A percentile compares a stretch with the other conserved stretches of the same genome.
These are phyloP conservation scores for Caenorhabditis auriculariae DNA, from an alignment of 2,888 invertebrate species.

Conservation along the genomic window DNA sequence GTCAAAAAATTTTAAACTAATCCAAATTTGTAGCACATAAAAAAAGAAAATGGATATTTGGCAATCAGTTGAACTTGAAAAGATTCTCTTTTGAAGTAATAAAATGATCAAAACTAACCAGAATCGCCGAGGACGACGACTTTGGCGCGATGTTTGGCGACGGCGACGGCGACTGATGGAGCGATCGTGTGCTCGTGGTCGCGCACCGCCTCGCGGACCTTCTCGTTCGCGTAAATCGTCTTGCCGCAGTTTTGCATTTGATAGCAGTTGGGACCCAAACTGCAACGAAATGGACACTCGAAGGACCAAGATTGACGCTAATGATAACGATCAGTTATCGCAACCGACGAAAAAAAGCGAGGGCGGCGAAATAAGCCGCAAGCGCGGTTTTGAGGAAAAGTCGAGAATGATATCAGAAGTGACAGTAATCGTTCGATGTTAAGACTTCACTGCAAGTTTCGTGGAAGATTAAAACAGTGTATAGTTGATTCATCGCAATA, in stretches of 20 bases:
- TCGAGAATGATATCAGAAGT: too few relatives aligned
- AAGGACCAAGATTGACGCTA: background rate
- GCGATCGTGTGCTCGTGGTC: conserved; percentile 34
- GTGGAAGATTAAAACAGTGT: too few relatives aligned
- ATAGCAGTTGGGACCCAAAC: conserved; percentile 10
- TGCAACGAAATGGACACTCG: too few relatives aligned
- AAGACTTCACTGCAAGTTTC: too few relatives aligned
- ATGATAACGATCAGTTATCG: conserved; percentile 5
- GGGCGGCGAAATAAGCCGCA: conserved; percentile 3
- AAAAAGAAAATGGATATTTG: too few relatives aligned
- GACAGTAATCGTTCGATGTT: too few relatives aligned
- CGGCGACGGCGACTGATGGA: conserved; percentile 6
- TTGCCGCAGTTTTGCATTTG: conserved; percentile 21
- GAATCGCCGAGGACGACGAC: conserved; percentile 43
- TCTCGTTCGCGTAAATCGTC: conserved; percentile 33
- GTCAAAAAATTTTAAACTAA: too few relatives aligned
- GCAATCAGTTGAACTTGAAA: too few relatives aligned
- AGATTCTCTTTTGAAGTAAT: too few relatives aligned
- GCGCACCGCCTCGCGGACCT: conserved; percentile 36
- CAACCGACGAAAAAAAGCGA: conserved; percentile 1
- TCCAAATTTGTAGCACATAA: too few relatives aligned
- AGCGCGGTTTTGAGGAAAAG: background rate
- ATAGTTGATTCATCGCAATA: too few relatives aligned
- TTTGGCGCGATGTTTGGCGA: conserved; percentile 33
- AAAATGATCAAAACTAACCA: conserved; percentile 12